Evolutionary conservation across 2,888 invertebrate genomes (phyloP), one percentile per base, ranked within the genome.

Genomic region (Mylabris sibirica): DNA sequence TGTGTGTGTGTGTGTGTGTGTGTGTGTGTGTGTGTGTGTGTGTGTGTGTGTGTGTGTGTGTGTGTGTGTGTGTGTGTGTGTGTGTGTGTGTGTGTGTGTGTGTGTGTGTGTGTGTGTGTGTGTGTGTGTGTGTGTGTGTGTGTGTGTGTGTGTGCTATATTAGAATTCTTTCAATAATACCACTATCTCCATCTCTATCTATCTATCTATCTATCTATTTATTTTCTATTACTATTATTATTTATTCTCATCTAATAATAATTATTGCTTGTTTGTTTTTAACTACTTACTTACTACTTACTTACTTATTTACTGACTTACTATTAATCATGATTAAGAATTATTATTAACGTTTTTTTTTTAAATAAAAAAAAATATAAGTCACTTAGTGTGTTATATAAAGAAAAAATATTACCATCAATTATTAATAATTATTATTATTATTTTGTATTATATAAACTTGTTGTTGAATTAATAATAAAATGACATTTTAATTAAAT

Each of bases 401-500:
- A 3, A 38, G 2, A 9, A 35, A 35, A 35, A 9, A 35, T 11
- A 35, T 12, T 11, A 35, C 35, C 12, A 38, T 38, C 30, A 38
- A 38, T 38, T 38, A 38, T 14, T 38, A 8, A 17, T 44, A 17
- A 17, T 44, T 44, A 17, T 44, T 44, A 17, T 44, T 44, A n/a
- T 44, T 44, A 30, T 30, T 30, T 30, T 30, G 30, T 30, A 30
- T 44, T 17, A 44, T 44, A n/a, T 44, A 44, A 44, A 44, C 38
- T 24, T 53, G 14, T 26, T 20, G 57, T 30, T 30, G 30, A 30
- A 30, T 30, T 30, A 41, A 22, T 62, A 20, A 63, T 44, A 62
- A 62, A 59, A 59, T n/a, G 17, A 64, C 59, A 41, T 34, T 38
- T 59, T 60, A 41, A 59, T 35, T 35, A 30, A 22, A 14, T 24